Percentiles rank a stretch among this genome's conserved stretches.
Evolutionary conservation across 2,888 invertebrate species (phyloP).

Genomic region (Tineola bisselliella): DNA sequence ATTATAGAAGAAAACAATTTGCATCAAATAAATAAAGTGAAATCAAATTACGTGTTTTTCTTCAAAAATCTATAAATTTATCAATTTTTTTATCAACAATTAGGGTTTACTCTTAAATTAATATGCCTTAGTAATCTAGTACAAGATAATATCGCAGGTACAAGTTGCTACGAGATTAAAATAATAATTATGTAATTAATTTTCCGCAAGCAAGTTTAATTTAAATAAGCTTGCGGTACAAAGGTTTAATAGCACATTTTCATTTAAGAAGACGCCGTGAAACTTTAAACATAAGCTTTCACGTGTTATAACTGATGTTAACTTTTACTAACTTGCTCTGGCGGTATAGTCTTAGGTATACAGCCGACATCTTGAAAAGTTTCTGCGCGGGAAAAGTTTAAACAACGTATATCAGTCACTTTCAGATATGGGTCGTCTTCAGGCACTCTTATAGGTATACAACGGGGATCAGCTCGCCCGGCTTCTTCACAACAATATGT

Average conservation of each 20-base stretch:
- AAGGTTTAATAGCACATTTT: background rate
- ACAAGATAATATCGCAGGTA: background rate
- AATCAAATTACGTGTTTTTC: no score
- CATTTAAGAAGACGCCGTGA: background rate
- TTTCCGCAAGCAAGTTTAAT: conserved; percentile 5
- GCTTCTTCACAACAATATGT: conserved; percentile 35
- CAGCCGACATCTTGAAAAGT: conserved; percentile 49
- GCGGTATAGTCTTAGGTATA: conserved; percentile 31
- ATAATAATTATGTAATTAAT: conserved; percentile 4
- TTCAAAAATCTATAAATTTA: no score
- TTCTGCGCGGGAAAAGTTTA: conserved; percentile 48
- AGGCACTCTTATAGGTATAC: conserved; percentile 40
- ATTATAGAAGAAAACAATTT: no score
- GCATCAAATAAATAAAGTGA: no score
- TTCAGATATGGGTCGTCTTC: conserved; percentile 46
- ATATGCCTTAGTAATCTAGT: background rate
- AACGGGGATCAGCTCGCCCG: conserved; percentile 30
- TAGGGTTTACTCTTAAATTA: background rate
- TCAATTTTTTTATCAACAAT: no score
- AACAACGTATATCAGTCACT: conserved; percentile 43
- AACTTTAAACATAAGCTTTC: conserved; percentile 5
- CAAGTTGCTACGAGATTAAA: background rate
- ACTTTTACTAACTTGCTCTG: conserved; percentile 33
- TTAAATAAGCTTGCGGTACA: background rate
- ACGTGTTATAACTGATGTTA: conserved; percentile 3